Evolutionary conservation across 2,113 vertebrate genomes (phyloP).

Genomic region (Rhipidura dahli): DNA sequence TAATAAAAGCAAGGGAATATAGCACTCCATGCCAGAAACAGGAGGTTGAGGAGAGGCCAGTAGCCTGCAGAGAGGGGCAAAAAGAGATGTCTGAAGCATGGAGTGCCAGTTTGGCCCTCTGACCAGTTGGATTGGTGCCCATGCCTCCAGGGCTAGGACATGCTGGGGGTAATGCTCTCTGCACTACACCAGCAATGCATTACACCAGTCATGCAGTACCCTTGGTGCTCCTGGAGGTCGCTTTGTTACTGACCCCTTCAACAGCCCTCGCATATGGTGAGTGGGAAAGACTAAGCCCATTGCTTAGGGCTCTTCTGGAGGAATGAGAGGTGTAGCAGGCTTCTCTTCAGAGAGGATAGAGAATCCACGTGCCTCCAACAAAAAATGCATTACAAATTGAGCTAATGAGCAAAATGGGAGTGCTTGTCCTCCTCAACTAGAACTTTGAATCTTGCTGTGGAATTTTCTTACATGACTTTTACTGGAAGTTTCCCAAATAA

Average conservation of each 20-base stretch:
- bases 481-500: neutral
- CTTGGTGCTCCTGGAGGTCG: neutral
- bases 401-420: neutral
- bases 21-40: neutral
- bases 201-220: neutral
- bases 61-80: neutral
- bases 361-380: fast-evolving
- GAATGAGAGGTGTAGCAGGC: neutral
- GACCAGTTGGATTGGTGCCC: neutral
- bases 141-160: neutral
- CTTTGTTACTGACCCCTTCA: neutral
- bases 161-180: neutral
- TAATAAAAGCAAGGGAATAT: neutral
- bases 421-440: neutral
- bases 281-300: neutral
- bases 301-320: neutral
- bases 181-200: neutral
- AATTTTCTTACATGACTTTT: neutral
- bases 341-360: neutral
- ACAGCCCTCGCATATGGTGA: neutral
- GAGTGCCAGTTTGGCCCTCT: neutral
- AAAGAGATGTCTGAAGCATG: fast-evolving
- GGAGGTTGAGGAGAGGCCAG: neutral
- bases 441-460: neutral
- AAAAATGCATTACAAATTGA: neutral